Conservation (phyloP, 64 coral and sea anemone genomes). For the Montipora capricornis region DNA sequence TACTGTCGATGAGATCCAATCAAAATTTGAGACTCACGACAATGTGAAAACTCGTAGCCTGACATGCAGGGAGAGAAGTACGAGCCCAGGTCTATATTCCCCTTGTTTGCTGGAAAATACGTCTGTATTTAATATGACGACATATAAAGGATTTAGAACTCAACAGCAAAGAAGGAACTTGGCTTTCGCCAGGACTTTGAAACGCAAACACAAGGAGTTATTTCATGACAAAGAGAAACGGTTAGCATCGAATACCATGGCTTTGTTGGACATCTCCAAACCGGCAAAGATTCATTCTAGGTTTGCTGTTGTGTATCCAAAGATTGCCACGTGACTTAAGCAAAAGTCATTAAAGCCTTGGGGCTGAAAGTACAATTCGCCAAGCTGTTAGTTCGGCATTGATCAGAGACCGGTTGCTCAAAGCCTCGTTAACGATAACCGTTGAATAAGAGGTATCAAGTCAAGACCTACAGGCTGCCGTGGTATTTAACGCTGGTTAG, state of each 20-base stretch:
- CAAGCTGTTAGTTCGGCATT: too few species aligned
- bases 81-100: neutral
- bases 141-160: constrained; percentile 30
- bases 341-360: neutral
- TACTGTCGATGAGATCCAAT: neutral
- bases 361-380: too few species aligned
- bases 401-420: too few species aligned
- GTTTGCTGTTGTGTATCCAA: neutral
- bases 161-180: constrained; percentile 57
- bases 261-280: constrained; percentile 61
- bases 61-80: neutral
- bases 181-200: constrained; percentile 28
- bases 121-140: constrained; percentile 3
- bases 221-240: constrained; percentile 22
- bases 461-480: too few species aligned
- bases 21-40: neutral
- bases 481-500: too few species aligned
- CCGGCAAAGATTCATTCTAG: constrained; percentile 36
- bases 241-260: neutral
- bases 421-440: too few species aligned
- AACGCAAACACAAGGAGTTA: constrained; percentile 34
- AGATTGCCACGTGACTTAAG: neutral
- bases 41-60: neutral
- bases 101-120: constrained; percentile 14
- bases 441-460: too few species aligned